Percentiles rank a stretch among this genome's conserved stretches.
phyloP scores from a whole-genome alignment of 2,113 vertebrate species.

The Herpailurus yagouaroundi region DNA sequence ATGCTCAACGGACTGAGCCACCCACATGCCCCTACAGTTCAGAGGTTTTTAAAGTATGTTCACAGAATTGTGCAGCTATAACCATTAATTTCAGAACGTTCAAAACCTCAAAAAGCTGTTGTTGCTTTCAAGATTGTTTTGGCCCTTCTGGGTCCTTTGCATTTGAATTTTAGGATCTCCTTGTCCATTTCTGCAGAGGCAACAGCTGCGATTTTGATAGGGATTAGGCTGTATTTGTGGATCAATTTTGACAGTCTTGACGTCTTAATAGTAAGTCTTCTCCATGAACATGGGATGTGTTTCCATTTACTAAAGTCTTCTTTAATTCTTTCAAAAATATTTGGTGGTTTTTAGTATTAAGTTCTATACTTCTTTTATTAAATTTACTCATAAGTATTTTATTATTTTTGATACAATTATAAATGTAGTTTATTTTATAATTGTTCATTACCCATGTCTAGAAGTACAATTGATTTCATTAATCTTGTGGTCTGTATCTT shows the following conservation, averaged over 20 bases:
- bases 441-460: not conserved
- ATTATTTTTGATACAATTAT: not conserved
- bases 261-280: not conserved
- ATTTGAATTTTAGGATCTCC: not conserved
- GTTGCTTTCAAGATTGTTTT: not conserved
- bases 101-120: not conserved
- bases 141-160: not conserved
- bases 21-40: no score
- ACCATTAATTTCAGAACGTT: not conserved
- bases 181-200: not conserved
- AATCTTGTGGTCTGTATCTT: not conserved
- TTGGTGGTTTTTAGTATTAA: not conserved
- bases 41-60: not conserved
- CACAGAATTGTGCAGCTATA: not conserved
- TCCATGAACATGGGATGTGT: not conserved
- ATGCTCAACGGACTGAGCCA: no score
- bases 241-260: not conserved
- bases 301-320: not conserved
- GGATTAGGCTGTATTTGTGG: not conserved
- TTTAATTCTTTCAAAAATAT: not conserved
- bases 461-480: not conserved
- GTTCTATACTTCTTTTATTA: not conserved
- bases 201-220: not conserved
- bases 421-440: slow-evolving; percentile 13
- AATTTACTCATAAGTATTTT: not conserved